Conservation (phyloP, 2,888 invertebrate species). For the Graphium colonna region DNA sequence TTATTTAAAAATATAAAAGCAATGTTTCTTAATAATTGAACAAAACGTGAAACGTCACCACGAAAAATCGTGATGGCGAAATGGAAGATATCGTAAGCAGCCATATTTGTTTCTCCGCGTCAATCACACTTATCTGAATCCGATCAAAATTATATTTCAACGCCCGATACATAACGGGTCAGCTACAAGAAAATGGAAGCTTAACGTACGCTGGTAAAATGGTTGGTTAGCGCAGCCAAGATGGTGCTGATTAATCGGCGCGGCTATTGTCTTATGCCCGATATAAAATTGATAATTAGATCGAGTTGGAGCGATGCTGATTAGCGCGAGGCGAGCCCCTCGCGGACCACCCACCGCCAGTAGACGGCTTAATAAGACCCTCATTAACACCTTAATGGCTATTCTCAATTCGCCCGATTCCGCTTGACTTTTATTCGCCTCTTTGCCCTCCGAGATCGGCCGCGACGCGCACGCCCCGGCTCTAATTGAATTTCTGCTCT, state of each 20-base stretch:
- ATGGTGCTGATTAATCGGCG: constrained; percentile 14
- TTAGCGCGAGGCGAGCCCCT: constrained; percentile 69
- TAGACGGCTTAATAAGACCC: constrained; percentile 78
- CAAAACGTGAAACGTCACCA: too few species aligned
- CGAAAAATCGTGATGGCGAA: too few species aligned
- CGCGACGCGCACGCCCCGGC: constrained; percentile 52
- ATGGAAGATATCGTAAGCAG: too few species aligned
- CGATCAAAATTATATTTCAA: too few species aligned
- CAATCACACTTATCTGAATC: too few species aligned
- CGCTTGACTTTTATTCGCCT: constrained; percentile 72
- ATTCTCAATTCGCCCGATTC: constrained; percentile 77
- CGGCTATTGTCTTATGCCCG: constrained; percentile 43
- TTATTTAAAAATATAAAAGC: too few species aligned
- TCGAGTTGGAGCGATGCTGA: constrained; percentile 64
- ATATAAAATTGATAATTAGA: constrained; percentile 68
- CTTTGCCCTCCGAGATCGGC: constrained; percentile 47
- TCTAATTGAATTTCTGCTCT: constrained; percentile 73
- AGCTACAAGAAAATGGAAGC: too few species aligned
- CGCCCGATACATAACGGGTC: too few species aligned
- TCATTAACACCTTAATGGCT: constrained; percentile 79
- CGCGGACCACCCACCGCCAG: constrained; percentile 74
- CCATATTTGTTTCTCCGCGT: too few species aligned
- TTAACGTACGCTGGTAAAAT: too few species aligned
- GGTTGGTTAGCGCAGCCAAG: neutral
- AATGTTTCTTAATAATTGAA: too few species aligned